Percentiles rank a stretch among this genome's conserved stretches.
phyloP scores from a whole-genome alignment of 1,140 invertebrate species.

The Belonocnema kinseyi region DNA sequence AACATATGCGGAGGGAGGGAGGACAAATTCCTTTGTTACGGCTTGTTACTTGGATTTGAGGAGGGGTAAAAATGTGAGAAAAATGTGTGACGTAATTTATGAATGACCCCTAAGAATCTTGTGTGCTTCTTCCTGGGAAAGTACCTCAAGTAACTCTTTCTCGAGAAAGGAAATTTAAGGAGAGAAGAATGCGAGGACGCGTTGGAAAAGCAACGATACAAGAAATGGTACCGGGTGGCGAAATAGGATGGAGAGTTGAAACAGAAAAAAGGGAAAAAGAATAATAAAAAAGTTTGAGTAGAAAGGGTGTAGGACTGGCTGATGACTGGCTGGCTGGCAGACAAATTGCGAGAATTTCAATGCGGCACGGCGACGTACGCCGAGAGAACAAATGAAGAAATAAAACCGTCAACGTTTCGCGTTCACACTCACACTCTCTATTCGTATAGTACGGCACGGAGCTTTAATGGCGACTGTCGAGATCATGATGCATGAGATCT shows the following conservation, averaged over 20 bases:
- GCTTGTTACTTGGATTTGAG: no score
- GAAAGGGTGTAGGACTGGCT: constrained; percentile 9
- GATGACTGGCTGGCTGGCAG: constrained; percentile 42
- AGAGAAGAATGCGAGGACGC: neutral
- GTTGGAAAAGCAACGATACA: constrained; percentile 11
- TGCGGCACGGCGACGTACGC: constrained; percentile 42
- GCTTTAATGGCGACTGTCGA: neutral
- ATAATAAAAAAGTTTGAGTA: neutral
- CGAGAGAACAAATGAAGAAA: constrained; percentile 50
- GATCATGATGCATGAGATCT: no score
- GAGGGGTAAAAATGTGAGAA: no score
- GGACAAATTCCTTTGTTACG: no score
- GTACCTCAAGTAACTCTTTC: neutral
- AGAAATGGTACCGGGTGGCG: constrained; percentile 22
- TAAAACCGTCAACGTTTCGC: constrained; percentile 32
- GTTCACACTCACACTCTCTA: neutral
- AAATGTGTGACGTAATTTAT: no score
- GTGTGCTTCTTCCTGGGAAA: no score
- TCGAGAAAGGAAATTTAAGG: constrained; percentile 3
- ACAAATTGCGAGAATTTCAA: constrained; percentile 60
- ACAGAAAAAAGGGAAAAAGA: constrained; percentile 30
- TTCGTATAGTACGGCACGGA: neutral
- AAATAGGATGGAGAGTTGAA: neutral
- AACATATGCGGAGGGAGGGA: no score
- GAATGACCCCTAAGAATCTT: no score